Conservation (phyloP, 2,888 invertebrate genomes). For the Coremacera marginata region DNA sequence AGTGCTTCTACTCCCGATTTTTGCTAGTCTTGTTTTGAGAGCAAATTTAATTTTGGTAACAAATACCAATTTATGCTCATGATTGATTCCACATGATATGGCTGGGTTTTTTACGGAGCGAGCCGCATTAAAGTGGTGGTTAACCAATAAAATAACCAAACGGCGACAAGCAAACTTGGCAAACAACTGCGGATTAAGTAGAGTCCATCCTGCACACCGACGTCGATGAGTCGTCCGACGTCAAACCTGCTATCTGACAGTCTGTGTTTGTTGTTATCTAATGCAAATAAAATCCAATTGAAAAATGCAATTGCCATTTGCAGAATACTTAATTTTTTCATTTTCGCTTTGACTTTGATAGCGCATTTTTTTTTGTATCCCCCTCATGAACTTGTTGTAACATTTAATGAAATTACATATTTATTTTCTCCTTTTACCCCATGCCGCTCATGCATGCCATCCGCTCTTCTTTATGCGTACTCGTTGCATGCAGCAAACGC, state of each 20-base stretch:
- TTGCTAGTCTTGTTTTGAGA: not conserved
- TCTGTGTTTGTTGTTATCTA: slow-evolving; percentile 3
- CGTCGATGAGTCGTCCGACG: not conserved
- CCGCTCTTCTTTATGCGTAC: not conserved
- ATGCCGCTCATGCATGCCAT: not conserved
- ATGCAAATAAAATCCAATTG: slow-evolving; percentile 29
- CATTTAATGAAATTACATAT: not conserved
- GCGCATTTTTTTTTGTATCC: not conserved
- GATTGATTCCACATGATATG: slow-evolving; percentile 33
- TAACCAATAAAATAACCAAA: not conserved
- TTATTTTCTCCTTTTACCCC: not conserved
- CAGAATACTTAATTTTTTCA: not conserved
- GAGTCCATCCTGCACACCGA: not conserved
- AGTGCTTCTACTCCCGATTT: not conserved
- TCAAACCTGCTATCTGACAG: not conserved
- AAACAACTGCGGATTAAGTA: not conserved
- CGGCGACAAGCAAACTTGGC: not conserved
- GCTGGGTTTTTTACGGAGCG: not conserved
- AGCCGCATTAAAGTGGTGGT: too few species aligned
- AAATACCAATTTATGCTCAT: slow-evolving; percentile 37
- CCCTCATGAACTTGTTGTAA: not conserved
- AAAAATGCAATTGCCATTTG: slow-evolving; percentile 34
- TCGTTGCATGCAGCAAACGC: not conserved
- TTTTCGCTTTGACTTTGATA: slow-evolving; percentile 5
- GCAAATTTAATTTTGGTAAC: slow-evolving; percentile 25